Evolutionary conservation across 37 sponge, comb jelly and placozoan species (phyloP).

Genomic region (Dysidea cf. avara): DNA sequence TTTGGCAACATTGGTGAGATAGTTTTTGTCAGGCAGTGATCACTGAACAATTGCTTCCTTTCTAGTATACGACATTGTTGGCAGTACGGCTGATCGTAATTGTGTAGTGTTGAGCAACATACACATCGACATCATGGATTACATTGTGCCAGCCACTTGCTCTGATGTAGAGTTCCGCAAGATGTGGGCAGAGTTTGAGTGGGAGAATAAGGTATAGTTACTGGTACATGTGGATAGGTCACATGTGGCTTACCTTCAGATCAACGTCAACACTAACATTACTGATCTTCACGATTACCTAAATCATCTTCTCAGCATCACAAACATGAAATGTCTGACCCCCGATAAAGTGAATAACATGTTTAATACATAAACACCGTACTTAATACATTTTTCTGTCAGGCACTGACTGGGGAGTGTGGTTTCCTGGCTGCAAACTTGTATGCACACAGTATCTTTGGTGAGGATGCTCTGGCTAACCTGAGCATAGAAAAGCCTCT

Average conservation of each 20-base stretch:
- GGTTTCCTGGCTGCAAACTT: slow-evolving; percentile 98
- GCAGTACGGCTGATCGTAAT: slow-evolving; percentile 87
- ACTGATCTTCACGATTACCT: slow-evolving; percentile 76
- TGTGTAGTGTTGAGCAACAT: slow-evolving; percentile 98
- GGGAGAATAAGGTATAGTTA: slow-evolving; percentile 94
- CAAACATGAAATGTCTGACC: slow-evolving; percentile 98
- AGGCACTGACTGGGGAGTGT: slow-evolving; percentile 95
- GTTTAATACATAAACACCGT: background rate
- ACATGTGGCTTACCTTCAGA: slow-evolving; percentile 32
- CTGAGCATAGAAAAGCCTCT: slow-evolving; percentile 84
- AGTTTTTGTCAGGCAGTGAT: background rate
- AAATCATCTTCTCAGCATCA: slow-evolving; percentile 79
- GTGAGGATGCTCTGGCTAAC: slow-evolving; percentile 99
- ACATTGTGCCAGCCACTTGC: slow-evolving; percentile 93
- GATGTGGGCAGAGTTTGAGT: slow-evolving; percentile 99
- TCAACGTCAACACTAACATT: slow-evolving; percentile 91
- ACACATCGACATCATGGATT: slow-evolving; percentile 99
- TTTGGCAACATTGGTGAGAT: slow-evolving; percentile 96
- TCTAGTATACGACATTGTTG: slow-evolving; percentile 95
- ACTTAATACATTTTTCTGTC: background rate
- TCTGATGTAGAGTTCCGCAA: slow-evolving; percentile 93
- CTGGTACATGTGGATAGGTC: background rate
- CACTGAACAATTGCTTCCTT: background rate
- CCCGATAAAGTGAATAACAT: slow-evolving; percentile 72
- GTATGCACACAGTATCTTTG: slow-evolving; percentile 96